phyloP scores from a whole-genome alignment of 2,113 vertebrate species.

The Tetraodon nigroviridis region DNA sequence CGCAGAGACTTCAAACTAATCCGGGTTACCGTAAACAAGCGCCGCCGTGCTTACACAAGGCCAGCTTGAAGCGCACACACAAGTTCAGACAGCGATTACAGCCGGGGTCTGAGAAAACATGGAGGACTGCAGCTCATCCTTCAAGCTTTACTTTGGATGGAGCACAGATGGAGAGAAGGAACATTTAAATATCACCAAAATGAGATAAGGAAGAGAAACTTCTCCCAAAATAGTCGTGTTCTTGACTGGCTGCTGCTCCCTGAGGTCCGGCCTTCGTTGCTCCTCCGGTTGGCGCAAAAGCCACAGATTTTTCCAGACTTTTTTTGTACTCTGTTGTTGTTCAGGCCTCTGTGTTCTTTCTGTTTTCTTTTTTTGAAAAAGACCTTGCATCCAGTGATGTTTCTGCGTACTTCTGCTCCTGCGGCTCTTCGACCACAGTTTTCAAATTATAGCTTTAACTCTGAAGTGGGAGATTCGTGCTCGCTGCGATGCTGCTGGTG shows the following conservation, averaged over 20 bases:
- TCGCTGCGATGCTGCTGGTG: too few relatives aligned
- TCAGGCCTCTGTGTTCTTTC: not conserved
- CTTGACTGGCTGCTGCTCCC: not conserved
- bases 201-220: conserved; percentile 17
- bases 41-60: conserved; percentile 18
- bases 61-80: not conserved
- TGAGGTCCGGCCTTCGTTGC: not conserved
- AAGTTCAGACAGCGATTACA: conserved; percentile 23
- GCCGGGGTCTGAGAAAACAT: conserved; percentile 36
- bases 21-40: conserved; percentile 22
- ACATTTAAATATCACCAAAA: not conserved
- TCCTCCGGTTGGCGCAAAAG: not conserved
- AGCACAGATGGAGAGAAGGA: conserved; percentile 7
- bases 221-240: not conserved
- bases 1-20: not conserved
- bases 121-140: conserved; percentile 21
- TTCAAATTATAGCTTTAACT: too few relatives aligned
- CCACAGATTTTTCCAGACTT: too few relatives aligned
- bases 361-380: too few relatives aligned
- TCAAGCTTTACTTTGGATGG: conserved; percentile 34
- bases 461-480: too few relatives aligned
- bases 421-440: too few relatives aligned
- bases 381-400: too few relatives aligned
- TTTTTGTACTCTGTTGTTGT: not conserved
- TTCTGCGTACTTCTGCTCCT: too few relatives aligned